Conservation (phyloP, 1,140 invertebrate species). For the Arctopsyche grandis region DNA sequence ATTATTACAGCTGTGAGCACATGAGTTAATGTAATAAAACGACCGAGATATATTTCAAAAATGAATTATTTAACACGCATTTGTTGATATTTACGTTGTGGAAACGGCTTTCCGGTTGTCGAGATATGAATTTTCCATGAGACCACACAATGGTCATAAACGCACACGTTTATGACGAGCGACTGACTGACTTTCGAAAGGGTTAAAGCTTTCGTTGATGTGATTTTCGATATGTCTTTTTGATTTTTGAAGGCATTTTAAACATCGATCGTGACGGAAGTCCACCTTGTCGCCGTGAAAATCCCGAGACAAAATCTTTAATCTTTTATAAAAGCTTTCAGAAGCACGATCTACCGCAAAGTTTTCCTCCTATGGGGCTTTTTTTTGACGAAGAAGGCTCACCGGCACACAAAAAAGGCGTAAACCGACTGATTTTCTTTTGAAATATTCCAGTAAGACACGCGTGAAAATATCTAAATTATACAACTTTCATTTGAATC, state of each 20-base stretch:
- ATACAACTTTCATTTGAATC: too few relatives aligned
- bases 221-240: background rate
- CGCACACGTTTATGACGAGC: background rate
- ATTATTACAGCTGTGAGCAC: too few relatives aligned
- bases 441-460: conserved; percentile 1
- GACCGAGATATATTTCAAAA: background rate
- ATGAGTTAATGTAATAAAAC: too few relatives aligned
- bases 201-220: background rate
- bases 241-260: too few relatives aligned
- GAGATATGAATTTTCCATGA: background rate
- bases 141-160: background rate
- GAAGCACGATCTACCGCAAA: conserved; percentile 38
- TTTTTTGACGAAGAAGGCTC: background rate
- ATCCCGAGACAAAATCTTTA: conserved; percentile 43
- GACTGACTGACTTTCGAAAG: too few relatives aligned
- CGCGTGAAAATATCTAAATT: background rate
- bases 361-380: conserved; percentile 21
- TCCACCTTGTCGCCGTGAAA: conserved; percentile 35
- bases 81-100: background rate
- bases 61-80: background rate
- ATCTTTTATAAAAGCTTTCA: conserved; percentile 50
- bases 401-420: conserved; percentile 6
- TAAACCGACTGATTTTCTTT: conserved; percentile 15
- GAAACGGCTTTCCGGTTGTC: background rate
- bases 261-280: background rate